Conservation (phyloP, 2,888 invertebrate genomes). For the Lacanobia wlatinum region DNA sequence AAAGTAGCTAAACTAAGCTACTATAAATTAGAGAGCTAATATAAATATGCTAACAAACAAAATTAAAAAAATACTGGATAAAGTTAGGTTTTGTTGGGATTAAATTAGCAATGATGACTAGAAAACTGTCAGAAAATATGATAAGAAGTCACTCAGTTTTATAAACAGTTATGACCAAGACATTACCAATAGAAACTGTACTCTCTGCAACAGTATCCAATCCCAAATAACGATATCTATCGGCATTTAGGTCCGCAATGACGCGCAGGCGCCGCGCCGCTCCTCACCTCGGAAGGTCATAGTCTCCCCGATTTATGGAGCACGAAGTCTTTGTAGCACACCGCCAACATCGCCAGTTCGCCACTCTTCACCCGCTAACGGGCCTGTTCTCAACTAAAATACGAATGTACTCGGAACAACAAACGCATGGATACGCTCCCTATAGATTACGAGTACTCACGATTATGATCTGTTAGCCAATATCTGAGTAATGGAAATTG, state of each 20-base stretch:
- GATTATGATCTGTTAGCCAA: slow-evolving; percentile 66
- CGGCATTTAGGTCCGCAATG: slow-evolving; percentile 65
- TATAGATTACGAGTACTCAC: slow-evolving; percentile 63
- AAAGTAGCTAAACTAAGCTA: too few relatives aligned
- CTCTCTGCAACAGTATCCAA: slow-evolving; percentile 32
- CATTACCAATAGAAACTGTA: not conserved
- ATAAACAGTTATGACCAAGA: not conserved
- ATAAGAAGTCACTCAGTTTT: not conserved
- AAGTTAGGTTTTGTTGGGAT: too few relatives aligned
- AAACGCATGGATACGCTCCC: slow-evolving; percentile 63
- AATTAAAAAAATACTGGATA: too few relatives aligned
- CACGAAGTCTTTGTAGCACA: slow-evolving; percentile 85
- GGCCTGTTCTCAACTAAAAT: slow-evolving; percentile 74
- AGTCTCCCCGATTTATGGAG: slow-evolving; percentile 82
- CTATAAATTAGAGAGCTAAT: too few relatives aligned
- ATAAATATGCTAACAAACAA: too few relatives aligned
- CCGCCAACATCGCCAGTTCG: slow-evolving; percentile 79
- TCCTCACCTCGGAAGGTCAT: slow-evolving; percentile 79
- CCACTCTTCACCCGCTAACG: slow-evolving; percentile 78
- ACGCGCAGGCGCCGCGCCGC: slow-evolving; percentile 65
- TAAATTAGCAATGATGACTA: not conserved
- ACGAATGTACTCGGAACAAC: slow-evolving; percentile 67
- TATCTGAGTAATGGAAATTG: slow-evolving; percentile 64
- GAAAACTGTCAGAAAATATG: not conserved
- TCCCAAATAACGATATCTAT: slow-evolving; percentile 52